A percentile compares a stretch with the other conserved stretches of the same genome.
These are phyloP conservation scores for Prunella fulvescens DNA, from an alignment of 2,113 vertebrate species.

Conservation along the genomic window DNA sequence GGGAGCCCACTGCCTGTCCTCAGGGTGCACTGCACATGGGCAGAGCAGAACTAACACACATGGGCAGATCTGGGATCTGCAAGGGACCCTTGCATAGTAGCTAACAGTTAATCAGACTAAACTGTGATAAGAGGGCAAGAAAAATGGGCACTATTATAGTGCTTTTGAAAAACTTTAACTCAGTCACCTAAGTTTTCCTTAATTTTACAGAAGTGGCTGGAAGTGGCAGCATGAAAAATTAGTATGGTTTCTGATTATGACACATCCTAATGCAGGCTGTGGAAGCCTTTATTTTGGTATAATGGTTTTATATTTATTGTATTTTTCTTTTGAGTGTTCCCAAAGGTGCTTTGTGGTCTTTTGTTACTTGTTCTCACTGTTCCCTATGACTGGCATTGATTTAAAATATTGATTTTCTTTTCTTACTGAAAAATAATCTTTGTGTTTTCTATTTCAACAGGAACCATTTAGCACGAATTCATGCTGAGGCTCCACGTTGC, in stretches of 20 bases:
- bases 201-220: neutral
- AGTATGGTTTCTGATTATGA: neutral
- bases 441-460: conserved; percentile 35
- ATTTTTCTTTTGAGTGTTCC: neutral
- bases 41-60: neutral
- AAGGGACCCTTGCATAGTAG: neutral
- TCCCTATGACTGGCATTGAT: conserved; percentile 20
- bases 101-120: neutral
- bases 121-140: neutral
- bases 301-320: neutral
- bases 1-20: neutral
- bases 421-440: conserved; percentile 35
- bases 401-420: conserved; percentile 48
- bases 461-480: conserved; percentile 9
- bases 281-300: neutral
- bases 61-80: neutral
- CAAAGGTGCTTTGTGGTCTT: neutral
- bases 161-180: neutral
- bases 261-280: neutral
- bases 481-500: neutral
- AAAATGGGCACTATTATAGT: neutral
- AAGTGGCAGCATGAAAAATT: neutral
- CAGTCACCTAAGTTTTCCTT: neutral
- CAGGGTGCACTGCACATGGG: accelerated
- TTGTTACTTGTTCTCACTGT: neutral